A percentile compares a stretch with the other conserved stretches of the same genome.
These are phyloP conservation scores for Apteryx mantelli DNA, from an alignment of 2,113 vertebrate species.

Conservation along the genomic window DNA sequence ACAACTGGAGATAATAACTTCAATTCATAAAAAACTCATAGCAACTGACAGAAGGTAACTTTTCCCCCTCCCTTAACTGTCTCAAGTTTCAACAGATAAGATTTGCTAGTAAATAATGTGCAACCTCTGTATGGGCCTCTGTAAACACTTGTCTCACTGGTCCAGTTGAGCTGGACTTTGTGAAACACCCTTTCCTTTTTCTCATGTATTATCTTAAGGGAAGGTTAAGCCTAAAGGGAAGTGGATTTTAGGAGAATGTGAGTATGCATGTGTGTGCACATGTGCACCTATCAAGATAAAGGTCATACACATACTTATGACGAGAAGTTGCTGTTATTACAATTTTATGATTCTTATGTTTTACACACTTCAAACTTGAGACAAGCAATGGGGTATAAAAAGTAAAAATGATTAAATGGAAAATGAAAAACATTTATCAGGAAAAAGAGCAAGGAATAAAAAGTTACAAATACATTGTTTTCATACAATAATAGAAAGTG, in stretches of 20 bases:
- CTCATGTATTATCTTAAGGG: background rate
- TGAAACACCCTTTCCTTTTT: background rate
- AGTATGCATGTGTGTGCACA: background rate
- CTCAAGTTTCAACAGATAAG: background rate
- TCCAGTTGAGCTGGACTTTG: background rate
- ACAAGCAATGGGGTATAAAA: background rate
- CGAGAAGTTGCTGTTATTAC: background rate
- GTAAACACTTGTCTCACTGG: background rate
- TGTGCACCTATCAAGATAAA: background rate
- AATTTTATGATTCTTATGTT: background rate
- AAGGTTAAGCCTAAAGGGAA: background rate
- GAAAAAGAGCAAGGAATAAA: background rate
- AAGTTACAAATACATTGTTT: background rate
- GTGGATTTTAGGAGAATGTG: background rate
- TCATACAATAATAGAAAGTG: background rate
- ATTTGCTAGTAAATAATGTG: background rate
- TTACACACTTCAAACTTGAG: background rate
- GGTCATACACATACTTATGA: background rate
- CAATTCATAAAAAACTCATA: background rate
- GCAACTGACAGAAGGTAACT: background rate
- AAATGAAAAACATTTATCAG: background rate
- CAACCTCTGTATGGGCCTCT: background rate
- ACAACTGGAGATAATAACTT: background rate
- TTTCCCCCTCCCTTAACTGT: background rate
- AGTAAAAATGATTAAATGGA: background rate